Conservation (phyloP, 2,888 invertebrate genomes). For the Eugnorisma glareosa region DNA sequence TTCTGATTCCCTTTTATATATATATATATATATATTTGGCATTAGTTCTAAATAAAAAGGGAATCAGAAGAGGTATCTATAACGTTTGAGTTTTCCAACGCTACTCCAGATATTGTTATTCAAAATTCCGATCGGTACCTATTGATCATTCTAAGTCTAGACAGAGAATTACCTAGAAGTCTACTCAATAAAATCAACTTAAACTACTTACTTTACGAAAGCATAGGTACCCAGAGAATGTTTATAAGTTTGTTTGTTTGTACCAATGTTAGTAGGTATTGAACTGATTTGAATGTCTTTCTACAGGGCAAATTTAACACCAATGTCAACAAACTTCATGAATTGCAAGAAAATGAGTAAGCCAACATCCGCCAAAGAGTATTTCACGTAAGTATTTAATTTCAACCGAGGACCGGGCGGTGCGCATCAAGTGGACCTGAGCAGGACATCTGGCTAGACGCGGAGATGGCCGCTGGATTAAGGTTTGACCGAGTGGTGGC, state of each 20-base stretch:
- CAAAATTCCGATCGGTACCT: not conserved
- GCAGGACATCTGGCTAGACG: too few species aligned
- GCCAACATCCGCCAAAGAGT: not conserved
- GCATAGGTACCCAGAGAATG: slow-evolving; percentile 13
- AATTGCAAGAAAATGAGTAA: not conserved
- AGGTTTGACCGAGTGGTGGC: too few species aligned
- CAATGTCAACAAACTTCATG: slow-evolving; percentile 7
- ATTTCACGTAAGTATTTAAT: not conserved
- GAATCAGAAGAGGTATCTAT: too few species aligned
- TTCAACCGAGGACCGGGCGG: too few species aligned
- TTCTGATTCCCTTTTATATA: not conserved
- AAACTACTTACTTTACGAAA: slow-evolving; percentile 14
- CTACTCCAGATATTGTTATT: not conserved
- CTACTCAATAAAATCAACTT: slow-evolving; percentile 28
- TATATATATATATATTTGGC: not conserved
- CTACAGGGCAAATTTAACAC: not conserved
- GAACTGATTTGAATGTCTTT: slow-evolving; percentile 37
- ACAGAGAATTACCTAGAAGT: slow-evolving; percentile 18
- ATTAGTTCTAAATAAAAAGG: not conserved
- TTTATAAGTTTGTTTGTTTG: slow-evolving; percentile 61
- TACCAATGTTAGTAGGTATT: slow-evolving; percentile 39
- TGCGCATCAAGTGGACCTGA: too few species aligned
- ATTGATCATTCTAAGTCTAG: slow-evolving; percentile 30
- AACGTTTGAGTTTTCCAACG: not conserved
- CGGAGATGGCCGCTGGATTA: too few species aligned